phyloP scores from a whole-genome alignment of 2,113 vertebrate genomes.

The Macquaria australasica region DNA sequence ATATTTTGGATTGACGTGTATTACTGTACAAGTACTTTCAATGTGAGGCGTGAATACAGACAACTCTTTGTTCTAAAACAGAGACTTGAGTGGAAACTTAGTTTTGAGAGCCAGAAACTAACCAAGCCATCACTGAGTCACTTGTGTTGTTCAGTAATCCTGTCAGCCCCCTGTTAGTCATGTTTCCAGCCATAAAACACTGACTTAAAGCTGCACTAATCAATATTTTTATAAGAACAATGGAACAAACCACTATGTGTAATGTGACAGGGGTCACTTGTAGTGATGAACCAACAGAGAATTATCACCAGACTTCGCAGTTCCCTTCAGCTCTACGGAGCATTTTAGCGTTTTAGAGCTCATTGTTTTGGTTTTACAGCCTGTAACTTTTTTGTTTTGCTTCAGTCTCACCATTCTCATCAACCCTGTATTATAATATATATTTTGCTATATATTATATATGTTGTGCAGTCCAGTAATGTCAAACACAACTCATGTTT shows the following conservation, averaged over 20 bases:
- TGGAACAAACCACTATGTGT: neutral
- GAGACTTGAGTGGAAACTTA: conserved; percentile 14
- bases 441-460: too few species aligned
- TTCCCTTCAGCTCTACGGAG: neutral
- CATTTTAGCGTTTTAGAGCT: neutral
- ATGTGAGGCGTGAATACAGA: conserved; percentile 19
- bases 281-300: neutral
- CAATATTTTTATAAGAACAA: neutral
- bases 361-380: neutral
- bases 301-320: neutral
- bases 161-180: conserved; percentile 4
- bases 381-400: neutral
- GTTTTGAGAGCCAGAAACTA: neutral
- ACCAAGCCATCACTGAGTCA: conserved; percentile 34
- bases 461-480: too few species aligned
- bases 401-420: neutral
- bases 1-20: neutral
- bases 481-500: too few species aligned
- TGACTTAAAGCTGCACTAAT: neutral
- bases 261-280: neutral
- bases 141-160: conserved; percentile 27
- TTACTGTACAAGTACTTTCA: conserved; percentile 7
- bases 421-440: too few species aligned
- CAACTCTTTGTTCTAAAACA: conserved; percentile 41
- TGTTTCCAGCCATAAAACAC: conserved; percentile 18